A percentile compares a stretch with the other conserved stretches of the same genome.
Evolutionary conservation across 2,888 invertebrate genomes (phyloP).

Genomic region (Gasteruption jaculator): DNA sequence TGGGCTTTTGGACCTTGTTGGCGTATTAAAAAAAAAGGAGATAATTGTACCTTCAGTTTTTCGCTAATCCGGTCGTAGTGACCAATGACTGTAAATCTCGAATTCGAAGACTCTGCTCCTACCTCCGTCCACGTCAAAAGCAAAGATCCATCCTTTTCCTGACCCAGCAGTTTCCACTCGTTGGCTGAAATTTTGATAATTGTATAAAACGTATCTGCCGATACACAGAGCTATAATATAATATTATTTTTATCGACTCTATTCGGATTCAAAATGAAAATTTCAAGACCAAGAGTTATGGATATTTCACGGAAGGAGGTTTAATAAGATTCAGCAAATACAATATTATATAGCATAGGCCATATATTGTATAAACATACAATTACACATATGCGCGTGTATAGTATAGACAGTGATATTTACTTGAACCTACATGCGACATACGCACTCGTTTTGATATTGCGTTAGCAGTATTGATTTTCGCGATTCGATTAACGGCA

Average conservation of each 20-base stretch:
- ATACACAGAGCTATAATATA: no score
- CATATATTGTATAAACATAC: no score
- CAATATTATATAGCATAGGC: no score
- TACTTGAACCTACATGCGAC: no score
- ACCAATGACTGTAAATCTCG: slow-evolving; percentile 41
- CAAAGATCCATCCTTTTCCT: slow-evolving; percentile 73
- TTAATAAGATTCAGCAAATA: no score
- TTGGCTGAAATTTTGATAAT: slow-evolving; percentile 57
- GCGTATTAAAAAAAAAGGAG: slow-evolving; percentile 12
- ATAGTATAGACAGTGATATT: no score
- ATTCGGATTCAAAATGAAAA: not conserved
- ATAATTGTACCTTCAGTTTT: slow-evolving; percentile 34
- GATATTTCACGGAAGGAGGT: no score
- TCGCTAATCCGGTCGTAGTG: slow-evolving; percentile 41
- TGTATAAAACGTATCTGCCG: no score
- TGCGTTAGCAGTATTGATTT: no score
- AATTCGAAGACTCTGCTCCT: slow-evolving; percentile 18
- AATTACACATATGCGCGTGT: no score
- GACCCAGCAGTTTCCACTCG: slow-evolving; percentile 77
- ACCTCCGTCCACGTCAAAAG: slow-evolving; percentile 64
- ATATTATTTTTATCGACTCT: slow-evolving; percentile 22
- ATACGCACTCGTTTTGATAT: no score
- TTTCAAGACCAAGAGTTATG: not conserved
- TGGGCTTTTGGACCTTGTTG: slow-evolving; percentile 1
- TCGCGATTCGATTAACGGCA: no score